Percentiles rank a stretch among this genome's conserved stretches.
Conservation (phyloP, 2,797 vertebrate genomes). For the Scomberomorus guttatus region DNA sequence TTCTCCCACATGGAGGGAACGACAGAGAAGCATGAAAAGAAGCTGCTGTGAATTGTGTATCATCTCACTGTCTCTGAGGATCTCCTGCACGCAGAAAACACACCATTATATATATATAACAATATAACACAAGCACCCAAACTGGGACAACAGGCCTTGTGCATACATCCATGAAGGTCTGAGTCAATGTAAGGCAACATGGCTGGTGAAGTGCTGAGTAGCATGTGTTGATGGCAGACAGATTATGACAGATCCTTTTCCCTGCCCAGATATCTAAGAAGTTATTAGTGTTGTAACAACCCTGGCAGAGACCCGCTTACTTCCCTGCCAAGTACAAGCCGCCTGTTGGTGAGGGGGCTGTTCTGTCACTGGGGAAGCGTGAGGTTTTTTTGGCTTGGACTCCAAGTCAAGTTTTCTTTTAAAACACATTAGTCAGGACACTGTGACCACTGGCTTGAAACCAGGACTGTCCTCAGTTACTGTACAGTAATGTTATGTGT, state of each 20-base stretch:
- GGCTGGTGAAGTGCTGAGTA: conserved; percentile 11
- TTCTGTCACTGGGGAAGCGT: background rate
- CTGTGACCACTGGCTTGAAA: conserved; percentile 4
- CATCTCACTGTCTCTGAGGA: conserved; percentile 15
- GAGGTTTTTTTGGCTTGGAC: background rate
- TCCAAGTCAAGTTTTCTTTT: conserved; percentile 1
- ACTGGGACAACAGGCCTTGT: background rate
- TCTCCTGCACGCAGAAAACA: conserved; percentile 4
- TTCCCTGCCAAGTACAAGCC: conserved; percentile 42
- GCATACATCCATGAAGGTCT: conserved; percentile 1
- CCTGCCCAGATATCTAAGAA: conserved; percentile 44
- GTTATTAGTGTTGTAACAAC: conserved; percentile 59
- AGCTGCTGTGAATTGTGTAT: conserved; percentile 1
- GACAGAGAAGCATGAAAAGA: conserved; percentile 22
- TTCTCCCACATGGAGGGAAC: conserved; percentile 13
- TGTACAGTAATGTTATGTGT: background rate
- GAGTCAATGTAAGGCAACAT: background rate
- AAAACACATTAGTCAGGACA: conserved; percentile 4
- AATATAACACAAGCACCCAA: background rate
- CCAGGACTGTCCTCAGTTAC: background rate
- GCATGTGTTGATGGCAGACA: conserved; percentile 19
- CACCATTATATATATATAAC: too few relatives aligned
- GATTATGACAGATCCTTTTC: conserved; percentile 36
- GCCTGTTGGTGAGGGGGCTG: conserved; percentile 21
- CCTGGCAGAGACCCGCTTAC: conserved; percentile 35